These are phyloP conservation scores for Lophura nycthemera DNA, from an alignment of 2,113 vertebrate genomes.

Conservation along the genomic window DNA sequence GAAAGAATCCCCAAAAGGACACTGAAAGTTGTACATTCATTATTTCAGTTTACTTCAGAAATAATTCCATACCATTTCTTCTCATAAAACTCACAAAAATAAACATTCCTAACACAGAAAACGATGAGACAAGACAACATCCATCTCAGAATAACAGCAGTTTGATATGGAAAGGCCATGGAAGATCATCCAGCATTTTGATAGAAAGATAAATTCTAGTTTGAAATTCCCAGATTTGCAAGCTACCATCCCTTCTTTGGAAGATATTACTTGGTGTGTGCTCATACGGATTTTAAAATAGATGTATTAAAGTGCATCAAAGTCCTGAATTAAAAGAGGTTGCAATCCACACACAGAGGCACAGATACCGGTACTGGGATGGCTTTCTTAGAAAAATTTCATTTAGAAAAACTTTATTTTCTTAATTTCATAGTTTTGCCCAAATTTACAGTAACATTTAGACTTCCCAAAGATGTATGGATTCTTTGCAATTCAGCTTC, in stretches of 20 bases:
- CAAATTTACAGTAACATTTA: not conserved
- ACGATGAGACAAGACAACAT: not conserved
- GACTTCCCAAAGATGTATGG: not conserved
- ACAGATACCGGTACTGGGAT: accelerated
- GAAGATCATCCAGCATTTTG: not conserved
- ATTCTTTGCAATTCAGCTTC: not conserved
- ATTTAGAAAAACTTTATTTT: not conserved
- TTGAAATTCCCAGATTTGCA: not conserved
- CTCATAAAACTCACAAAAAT: slow-evolving; percentile 2
- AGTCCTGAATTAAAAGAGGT: not conserved
- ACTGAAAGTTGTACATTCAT: not conserved
- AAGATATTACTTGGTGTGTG: not conserved
- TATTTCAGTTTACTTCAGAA: not conserved
- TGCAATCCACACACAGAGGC: not conserved
- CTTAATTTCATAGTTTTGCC: not conserved
- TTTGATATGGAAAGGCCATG: not conserved
- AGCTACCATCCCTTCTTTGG: not conserved
- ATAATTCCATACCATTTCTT: not conserved
- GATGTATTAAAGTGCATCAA: not conserved
- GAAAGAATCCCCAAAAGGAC: not conserved
- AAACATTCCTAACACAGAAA: not conserved
- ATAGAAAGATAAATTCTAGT: not conserved
- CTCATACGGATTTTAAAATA: not conserved
- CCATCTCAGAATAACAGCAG: not conserved
- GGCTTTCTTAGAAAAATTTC: not conserved